Percentiles rank a stretch among this genome's conserved stretches.
These are phyloP conservation scores for Nothura maculosa DNA, from an alignment of 2,797 vertebrate genomes.

Conservation along the genomic window DNA sequence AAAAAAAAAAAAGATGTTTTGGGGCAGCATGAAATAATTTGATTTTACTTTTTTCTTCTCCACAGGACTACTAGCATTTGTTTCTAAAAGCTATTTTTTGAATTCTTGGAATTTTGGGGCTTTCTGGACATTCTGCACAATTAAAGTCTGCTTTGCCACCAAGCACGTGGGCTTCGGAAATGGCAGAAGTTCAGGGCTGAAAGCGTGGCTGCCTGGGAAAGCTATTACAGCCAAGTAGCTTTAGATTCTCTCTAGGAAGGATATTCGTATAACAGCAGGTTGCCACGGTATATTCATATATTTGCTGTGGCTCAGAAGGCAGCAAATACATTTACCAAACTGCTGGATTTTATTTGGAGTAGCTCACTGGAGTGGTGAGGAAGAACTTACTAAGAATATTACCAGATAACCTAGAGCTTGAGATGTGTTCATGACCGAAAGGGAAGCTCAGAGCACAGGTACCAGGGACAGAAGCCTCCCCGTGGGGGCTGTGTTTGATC, in stretches of 20 bases:
- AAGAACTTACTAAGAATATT: not conserved
- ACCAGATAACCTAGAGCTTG: not conserved
- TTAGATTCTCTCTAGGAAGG: not conserved
- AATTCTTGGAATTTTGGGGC: not conserved
- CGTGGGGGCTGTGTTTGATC: accelerated
- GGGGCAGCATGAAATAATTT: not conserved
- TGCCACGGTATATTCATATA: not conserved
- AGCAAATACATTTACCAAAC: not conserved
- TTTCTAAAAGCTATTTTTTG: not conserved
- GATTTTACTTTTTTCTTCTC: not conserved
- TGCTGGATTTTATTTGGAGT: not conserved
- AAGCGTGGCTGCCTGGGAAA: not conserved
- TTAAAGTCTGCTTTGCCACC: not conserved
- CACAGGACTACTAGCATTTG: not conserved
- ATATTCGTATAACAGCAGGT: not conserved
- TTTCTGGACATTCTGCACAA: not conserved
- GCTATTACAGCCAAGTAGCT: not conserved
- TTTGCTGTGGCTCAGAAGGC: not conserved
- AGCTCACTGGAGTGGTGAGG: not conserved
- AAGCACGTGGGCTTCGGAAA: not conserved
- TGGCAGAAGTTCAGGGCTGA: not conserved
- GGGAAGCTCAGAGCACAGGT: not conserved
- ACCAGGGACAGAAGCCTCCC: not conserved
- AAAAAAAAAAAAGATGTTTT: not conserved
- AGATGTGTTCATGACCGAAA: not conserved